phyloP scores from a whole-genome alignment of 2,113 vertebrate genomes.

The Sphaerodactylus townsendi region DNA sequence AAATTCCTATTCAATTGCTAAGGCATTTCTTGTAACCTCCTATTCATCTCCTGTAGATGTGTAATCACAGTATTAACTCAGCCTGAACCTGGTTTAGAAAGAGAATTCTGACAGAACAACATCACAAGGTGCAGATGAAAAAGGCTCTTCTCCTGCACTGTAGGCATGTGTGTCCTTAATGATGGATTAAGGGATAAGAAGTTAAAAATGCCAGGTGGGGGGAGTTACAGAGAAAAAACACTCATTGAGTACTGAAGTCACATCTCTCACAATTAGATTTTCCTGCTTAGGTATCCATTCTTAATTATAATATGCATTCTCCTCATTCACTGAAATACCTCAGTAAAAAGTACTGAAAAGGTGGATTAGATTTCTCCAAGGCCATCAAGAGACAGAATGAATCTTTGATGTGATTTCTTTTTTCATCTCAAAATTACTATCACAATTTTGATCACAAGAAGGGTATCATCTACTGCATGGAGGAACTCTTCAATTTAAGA shows the following conservation, averaged over 20 bases:
- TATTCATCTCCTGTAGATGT: neutral
- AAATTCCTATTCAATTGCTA: neutral
- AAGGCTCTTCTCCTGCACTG: neutral
- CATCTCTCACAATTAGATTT: neutral
- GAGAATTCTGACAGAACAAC: constrained; percentile 1
- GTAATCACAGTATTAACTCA: constrained; percentile 13
- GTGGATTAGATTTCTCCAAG: neutral
- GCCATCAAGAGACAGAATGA: neutral
- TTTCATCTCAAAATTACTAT: neutral
- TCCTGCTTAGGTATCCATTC: neutral
- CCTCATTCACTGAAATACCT: neutral
- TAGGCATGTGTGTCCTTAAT: neutral
- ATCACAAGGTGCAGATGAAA: neutral
- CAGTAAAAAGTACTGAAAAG: neutral
- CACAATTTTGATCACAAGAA: too few relatives aligned
- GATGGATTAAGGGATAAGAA: constrained; percentile 17
- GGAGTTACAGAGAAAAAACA: neutral
- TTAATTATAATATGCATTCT: neutral
- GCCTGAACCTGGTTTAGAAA: neutral
- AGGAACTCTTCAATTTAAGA: too few relatives aligned
- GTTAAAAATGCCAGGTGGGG: neutral
- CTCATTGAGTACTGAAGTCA: neutral
- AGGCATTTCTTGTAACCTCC: neutral
- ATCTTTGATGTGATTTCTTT: neutral
- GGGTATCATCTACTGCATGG: too few relatives aligned